phyloP scores from a whole-genome alignment of 1,140 invertebrate genomes.

The Conus betulinus region DNA sequence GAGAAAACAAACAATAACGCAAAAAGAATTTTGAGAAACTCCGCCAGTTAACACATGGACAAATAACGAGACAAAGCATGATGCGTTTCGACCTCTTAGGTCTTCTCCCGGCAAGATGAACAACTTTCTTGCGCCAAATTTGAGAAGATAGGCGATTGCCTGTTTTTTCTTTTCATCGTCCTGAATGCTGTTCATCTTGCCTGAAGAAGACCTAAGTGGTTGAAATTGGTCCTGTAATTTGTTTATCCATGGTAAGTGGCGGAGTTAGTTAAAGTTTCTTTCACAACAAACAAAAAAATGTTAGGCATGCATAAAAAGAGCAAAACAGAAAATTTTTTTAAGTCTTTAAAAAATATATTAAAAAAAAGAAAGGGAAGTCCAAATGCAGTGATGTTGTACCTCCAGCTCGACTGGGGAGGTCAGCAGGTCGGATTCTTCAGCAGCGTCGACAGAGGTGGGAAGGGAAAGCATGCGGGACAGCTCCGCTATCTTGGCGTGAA shows the following conservation, averaged over 20 bases:
- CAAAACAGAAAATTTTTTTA: not conserved
- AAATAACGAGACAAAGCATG: not conserved
- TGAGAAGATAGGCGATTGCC: no score
- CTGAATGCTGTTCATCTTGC: no score
- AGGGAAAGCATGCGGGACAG: conserved; percentile 53
- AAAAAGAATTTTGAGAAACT: not conserved
- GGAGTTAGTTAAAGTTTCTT: no score
- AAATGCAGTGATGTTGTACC: conserved; percentile 21
- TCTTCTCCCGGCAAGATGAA: no score
- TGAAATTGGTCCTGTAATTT: not conserved
- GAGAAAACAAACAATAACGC: not conserved
- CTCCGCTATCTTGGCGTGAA: conserved; percentile 61
- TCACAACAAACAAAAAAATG: not conserved
- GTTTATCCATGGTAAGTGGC: no score
- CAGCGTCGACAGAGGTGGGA: conserved; percentile 41
- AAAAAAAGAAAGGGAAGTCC: not conserved
- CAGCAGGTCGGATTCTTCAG: conserved; percentile 3
- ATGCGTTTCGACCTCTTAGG: no score
- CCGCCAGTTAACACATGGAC: no score
- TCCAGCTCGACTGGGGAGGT: conserved; percentile 33
- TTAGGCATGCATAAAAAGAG: not conserved
- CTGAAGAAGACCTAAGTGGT: no score
- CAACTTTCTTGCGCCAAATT: no score
- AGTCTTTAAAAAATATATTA: not conserved
- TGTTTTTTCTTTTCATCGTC: no score